Evolutionary conservation across 2,888 invertebrate genomes (phyloP), one percentile per base, ranked within the genome.

Genomic region (Folsomia candida): DNA sequence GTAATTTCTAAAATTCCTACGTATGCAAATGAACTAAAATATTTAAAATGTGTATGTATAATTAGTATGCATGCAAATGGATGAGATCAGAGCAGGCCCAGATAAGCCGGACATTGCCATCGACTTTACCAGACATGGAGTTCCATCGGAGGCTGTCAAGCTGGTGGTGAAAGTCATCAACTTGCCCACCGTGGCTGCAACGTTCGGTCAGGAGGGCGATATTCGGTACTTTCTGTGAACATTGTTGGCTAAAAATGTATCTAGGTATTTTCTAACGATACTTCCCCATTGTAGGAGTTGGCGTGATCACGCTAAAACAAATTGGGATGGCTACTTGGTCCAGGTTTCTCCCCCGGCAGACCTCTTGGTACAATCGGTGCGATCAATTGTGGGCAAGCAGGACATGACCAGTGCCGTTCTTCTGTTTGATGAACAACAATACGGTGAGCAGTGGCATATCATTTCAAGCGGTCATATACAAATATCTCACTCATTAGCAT

Each of bases 371-470:
- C 91, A 93, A 83, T 89, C 91, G 0, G 88, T 97, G 0, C 86
- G 93, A 68, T 90, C 92, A 59, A 88, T 96, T 78, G 91, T 93
- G 2, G 86, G 88, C 0, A 87, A 89, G 76, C 90, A 94, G 84
- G 93, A 94, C 81, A 92, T 96, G 68, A 92, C 92, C 2, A 94
- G 94, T 82, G 94, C 94, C 18, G 96, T 93, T 4, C 92, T 97
- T 63, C 86, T 97, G 60, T 96, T 92, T 82, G 96, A 97, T 81
- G 88, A 91, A 26, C 66, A 9, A 47, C 89, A 89, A 51, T 95
- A 94, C 82, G 89, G 92, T 92, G 83, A 81, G 86, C 82, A 11
- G 1, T 20, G 3, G 9, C 20, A 18, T n/a, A 37, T 47, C 47
- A 47, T 47, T n/a, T n/a, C n/a, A n/a, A n/a, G n/a, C n/a, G n/a